Conservation (phyloP, 2,888 invertebrate genomes). For the Frankliniella intonsa region DNA sequence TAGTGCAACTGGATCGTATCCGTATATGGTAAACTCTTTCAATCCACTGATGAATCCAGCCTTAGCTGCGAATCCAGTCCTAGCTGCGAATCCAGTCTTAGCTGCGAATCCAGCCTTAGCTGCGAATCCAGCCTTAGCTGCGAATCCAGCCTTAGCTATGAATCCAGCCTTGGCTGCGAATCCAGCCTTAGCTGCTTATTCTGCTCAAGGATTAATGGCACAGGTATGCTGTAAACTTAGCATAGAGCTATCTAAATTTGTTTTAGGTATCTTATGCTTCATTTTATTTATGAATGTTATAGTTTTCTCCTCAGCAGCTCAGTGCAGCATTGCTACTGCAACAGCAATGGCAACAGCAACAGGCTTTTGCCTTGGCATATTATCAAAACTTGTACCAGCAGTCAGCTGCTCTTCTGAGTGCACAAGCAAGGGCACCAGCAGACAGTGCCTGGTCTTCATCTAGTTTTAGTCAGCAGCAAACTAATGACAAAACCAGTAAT, state of each 20-base stretch:
- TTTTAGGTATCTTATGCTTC: background rate
- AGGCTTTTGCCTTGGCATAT: background rate
- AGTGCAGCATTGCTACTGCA: constrained; percentile 1
- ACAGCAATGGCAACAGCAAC: background rate
- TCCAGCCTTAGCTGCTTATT: background rate
- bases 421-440: background rate
- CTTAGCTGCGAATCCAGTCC: background rate
- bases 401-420: background rate
- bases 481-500: background rate
- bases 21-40: background rate
- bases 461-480: background rate
- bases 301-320: background rate
- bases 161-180: background rate
- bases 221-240: background rate
- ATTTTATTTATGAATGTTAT: background rate
- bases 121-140: background rate
- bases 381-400: constrained; percentile 4
- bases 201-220: background rate
- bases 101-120: background rate
- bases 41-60: background rate
- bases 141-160: no score
- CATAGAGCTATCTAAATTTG: background rate
- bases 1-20: no score
- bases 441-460: background rate
- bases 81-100: background rate